Evolutionary conservation across 2,888 invertebrate genomes (phyloP).

Genomic region (Eupeodes luniger): DNA sequence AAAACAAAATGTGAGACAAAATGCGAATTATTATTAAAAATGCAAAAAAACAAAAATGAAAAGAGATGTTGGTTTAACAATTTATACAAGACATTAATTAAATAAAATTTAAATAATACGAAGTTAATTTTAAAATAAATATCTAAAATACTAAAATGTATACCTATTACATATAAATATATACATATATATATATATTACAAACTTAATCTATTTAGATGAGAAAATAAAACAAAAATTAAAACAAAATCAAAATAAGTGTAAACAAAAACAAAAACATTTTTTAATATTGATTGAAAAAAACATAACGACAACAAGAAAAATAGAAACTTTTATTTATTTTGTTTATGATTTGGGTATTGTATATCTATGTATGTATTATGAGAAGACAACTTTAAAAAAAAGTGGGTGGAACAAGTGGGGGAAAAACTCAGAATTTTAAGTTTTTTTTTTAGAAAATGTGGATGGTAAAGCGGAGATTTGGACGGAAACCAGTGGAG

Average conservation of each 20-base stretch:
- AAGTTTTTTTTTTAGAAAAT: constrained; percentile 25
- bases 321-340: constrained; percentile 49
- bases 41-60: constrained; percentile 30
- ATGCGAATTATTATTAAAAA: constrained; percentile 42
- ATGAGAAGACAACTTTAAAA: not conserved
- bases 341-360: constrained; percentile 26
- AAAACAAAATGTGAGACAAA: constrained; percentile 39
- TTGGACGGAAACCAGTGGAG: not conserved
- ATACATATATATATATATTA: not conserved
- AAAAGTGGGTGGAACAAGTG: not conserved
- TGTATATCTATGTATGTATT: constrained; percentile 8
- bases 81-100: constrained; percentile 73
- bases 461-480: not conserved
- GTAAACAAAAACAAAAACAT: constrained; percentile 17
- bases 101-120: constrained; percentile 30
- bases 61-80: constrained; percentile 52
- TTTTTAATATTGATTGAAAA: constrained; percentile 1
- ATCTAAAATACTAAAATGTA: constrained; percentile 20
- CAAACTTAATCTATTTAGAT: constrained; percentile 67
- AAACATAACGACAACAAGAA: not conserved
- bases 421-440: not conserved
- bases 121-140: constrained; percentile 30
- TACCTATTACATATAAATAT: constrained; percentile 8
- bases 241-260: constrained; percentile 47
- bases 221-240: constrained; percentile 19